These are phyloP conservation scores for Cryptophagus acutangulus DNA, from an alignment of 2,888 invertebrate genomes.

Conservation along the genomic window DNA sequence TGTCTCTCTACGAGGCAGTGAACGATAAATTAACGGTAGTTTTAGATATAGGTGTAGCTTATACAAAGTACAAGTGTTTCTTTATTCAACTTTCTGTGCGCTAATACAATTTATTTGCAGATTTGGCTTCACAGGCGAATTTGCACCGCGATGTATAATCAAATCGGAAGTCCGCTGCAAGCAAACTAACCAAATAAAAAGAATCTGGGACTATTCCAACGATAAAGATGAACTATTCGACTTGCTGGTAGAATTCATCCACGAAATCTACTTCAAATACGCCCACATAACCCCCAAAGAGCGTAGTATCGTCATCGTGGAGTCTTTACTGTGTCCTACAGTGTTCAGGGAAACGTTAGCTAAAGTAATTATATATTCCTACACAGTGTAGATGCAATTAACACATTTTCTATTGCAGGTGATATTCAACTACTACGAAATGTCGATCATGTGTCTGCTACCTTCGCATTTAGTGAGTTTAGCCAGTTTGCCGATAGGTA, in stretches of 20 bases:
- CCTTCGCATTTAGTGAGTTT: slow-evolving; percentile 82
- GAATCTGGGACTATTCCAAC: slow-evolving; percentile 61
- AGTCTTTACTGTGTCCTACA: slow-evolving; percentile 80
- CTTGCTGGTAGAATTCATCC: slow-evolving; percentile 82
- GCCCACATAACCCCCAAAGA: slow-evolving; percentile 91
- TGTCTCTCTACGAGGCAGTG: slow-evolving; percentile 78
- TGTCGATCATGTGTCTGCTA: slow-evolving; percentile 57
- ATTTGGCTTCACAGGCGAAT: slow-evolving; percentile 88
- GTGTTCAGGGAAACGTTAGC: slow-evolving; percentile 82
- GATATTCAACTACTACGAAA: slow-evolving; percentile 89
- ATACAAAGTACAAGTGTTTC: slow-evolving; percentile 69
- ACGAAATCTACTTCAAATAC: slow-evolving; percentile 85
- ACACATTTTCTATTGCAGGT: slow-evolving; percentile 29
- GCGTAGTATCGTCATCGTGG: slow-evolving; percentile 84
- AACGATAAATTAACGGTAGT: slow-evolving; percentile 87
- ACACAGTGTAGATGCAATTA: too few species aligned
- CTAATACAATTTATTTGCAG: slow-evolving; percentile 49
- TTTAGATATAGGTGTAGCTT: slow-evolving; percentile 84
- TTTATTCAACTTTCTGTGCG: too few species aligned
- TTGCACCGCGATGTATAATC: slow-evolving; percentile 82
- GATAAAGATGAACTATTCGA: slow-evolving; percentile 75
- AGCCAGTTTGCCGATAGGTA: slow-evolving; percentile 74
- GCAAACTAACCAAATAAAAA: slow-evolving; percentile 55
- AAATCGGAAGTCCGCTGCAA: slow-evolving; percentile 70
- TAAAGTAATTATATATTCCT: too few species aligned